Evolutionary conservation across 2,888 invertebrate species (phyloP), one percentile per base, ranked within the genome.

Genomic region (Iphiclides podalirius): DNA sequence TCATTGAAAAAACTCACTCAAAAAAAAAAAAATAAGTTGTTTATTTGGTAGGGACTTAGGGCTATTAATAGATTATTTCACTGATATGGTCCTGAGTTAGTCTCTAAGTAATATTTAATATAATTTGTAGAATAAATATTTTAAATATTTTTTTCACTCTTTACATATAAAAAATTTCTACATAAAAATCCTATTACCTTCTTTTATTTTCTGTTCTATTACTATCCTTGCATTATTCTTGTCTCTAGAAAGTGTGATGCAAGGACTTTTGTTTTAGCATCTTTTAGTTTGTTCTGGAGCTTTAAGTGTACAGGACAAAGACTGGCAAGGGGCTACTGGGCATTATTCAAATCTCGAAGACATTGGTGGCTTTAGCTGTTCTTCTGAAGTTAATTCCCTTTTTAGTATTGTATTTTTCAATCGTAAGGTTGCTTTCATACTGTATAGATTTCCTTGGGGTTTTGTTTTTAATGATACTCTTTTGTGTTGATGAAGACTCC

Each of bases 191-290:
- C 26, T 12, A n/a, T 31, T 66, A 88, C 88, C 89, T 61, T 83
- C 82, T 37, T 70, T 58, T n/a, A 82, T 55, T 59, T 86, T 89
- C 56, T 74, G 66, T 42, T 73, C 79, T 86, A 79, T 90, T 60
- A 93, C 93, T 38, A 79, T 89, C 26, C 91, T 76, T 0, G 90
- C 90, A 57, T 89, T 91, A 1, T 75, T 79, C 58, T 93, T 93
- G 0, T 92, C 93, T 14, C 92, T 72, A 0, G 91, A 91, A 44
- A 89, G 62, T 0, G 91, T 92, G 0, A 93, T 88, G 66, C 86
- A 91, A 1, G 65, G 65, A 53, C 91, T 91, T 0, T 87, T 73
- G 44, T 85, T 28, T 64, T 68, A 1, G 62, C 63, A 42, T 70
- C 69, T n/a, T 0, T 43, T 46, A n/a, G 72, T 70, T 51, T 78